Percentiles rank a stretch among this genome's conserved stretches.
Conservation (phyloP, 2,797 vertebrate species). For the Cirrhinus mrigala region DNA sequence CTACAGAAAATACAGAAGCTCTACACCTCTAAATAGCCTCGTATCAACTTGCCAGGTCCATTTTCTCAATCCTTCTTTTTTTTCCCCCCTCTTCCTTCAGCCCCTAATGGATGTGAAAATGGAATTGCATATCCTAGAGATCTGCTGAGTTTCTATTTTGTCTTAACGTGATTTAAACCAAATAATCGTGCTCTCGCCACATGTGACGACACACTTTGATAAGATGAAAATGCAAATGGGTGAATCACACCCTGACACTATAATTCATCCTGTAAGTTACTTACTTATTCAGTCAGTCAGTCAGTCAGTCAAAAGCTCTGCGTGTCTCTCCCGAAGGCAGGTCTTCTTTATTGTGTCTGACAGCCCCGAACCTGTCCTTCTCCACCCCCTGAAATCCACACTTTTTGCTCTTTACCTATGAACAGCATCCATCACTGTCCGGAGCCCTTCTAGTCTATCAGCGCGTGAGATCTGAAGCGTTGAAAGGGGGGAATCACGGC, state of each 20-base stretch:
- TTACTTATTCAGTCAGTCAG: conserved; percentile 43
- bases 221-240: conserved; percentile 38
- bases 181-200: conserved; percentile 33
- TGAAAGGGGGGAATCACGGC: conserved; percentile 38
- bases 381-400: conserved; percentile 43
- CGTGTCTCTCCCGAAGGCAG: conserved; percentile 38
- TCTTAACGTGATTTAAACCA: conserved; percentile 41
- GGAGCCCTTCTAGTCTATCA: conserved; percentile 44
- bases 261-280: conserved; percentile 43
- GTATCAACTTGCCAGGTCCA: conserved; percentile 35
- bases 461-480: conserved; percentile 20
- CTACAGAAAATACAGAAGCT: not conserved
- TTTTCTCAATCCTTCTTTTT: conserved; percentile 20
- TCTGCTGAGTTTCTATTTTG: conserved; percentile 50
- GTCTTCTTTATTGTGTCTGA: conserved; percentile 28
- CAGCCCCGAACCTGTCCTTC: conserved; percentile 35
- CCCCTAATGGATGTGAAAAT: conserved; percentile 34
- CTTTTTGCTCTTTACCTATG: conserved; percentile 52
- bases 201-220: conserved; percentile 49
- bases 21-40: conserved; percentile 22
- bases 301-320: conserved; percentile 36
- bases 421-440: conserved; percentile 58
- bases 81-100: not conserved
- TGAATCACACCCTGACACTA: conserved; percentile 41
- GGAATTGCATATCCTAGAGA: conserved; percentile 42